Conservation (phyloP, 1,140 invertebrate species). For the Macrotrachela quadricornifera region DNA sequence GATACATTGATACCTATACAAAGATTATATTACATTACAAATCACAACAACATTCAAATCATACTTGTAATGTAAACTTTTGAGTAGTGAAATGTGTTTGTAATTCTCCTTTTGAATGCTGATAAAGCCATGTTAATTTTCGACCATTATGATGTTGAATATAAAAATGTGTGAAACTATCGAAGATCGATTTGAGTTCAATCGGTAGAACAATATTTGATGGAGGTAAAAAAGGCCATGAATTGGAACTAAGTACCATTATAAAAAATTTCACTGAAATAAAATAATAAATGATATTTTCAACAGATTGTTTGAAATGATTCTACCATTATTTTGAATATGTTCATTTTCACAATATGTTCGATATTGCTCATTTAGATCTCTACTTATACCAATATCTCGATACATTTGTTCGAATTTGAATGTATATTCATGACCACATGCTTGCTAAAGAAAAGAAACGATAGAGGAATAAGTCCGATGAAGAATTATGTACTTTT, state of each 20-base stretch:
- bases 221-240: constrained; percentile 89
- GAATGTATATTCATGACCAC: constrained; percentile 96
- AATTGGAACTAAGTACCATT: constrained; percentile 69
- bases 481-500: constrained; percentile 36
- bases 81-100: constrained; percentile 74
- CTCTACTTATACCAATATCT: constrained; percentile 91
- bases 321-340: no score
- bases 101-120: constrained; percentile 92
- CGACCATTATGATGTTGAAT: constrained; percentile 78
- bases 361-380: constrained; percentile 77
- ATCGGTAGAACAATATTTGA: constrained; percentile 70
- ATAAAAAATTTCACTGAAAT: constrained; percentile 9
- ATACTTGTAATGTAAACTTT: constrained; percentile 37
- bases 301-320: no score
- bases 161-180: constrained; percentile 84
- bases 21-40: no score
- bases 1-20: constrained; percentile 85
- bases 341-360: constrained; percentile 32
- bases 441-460: constrained; percentile 47
- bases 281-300: neutral
- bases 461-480: neutral
- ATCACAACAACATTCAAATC: no score
- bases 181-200: constrained; percentile 49
- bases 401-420: constrained; percentile 96
- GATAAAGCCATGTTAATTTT: constrained; percentile 90